Base-by-base conservation (phyloP, 1,140 invertebrate genomes). In the Cotesia typhae region DNA sequence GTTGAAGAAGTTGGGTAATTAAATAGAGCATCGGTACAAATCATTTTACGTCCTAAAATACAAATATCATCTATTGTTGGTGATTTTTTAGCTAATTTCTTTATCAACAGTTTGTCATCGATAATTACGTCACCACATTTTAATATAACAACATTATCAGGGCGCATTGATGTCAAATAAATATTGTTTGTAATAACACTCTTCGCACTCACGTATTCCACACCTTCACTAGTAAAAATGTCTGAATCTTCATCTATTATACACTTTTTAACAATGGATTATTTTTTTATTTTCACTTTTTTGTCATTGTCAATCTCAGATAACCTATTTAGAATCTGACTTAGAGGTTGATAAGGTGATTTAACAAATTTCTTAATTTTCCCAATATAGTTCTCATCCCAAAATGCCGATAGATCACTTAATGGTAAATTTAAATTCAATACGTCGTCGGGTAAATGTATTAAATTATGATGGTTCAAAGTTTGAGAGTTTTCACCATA, bases 391-490 rank as follows among this genome's bases (percentile, higher is more conserved):
- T 37, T 73, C 28, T 73, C 67, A n/a, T 60, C 67, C 4, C 65
- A 57, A 53, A 73, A 73, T 4, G 67, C 60, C 10, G 72, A 73
- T 20, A 64, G 65, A n/a, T 9, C 20, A 17, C 14, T 63, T 9
- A 69, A 55, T 1, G 72, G 51, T n/a, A 41, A 9, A 7, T 68
- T 14, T 38, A 75, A 61, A 37, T 67, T 35, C 17, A 41, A 6
- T 10, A 71, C 73, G 37, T 75, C 73, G 20, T 75, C 73, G 17
- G 47, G 38, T 7, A 75, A 10, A 41, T 75, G 73, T 5, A 75
- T 75, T 10, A 68, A 28, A 68, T 75, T 75, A 61, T 71, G 68
- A 55, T 67, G 17, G 65, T 73, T 73, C 17, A 70, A 64, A 7
- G 51, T 37, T 53, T 69, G 66, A 14, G n/a, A 55, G 3, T 61